Conservation (phyloP, 2,888 invertebrate species). For the Hoplodrina ambigua region DNA sequence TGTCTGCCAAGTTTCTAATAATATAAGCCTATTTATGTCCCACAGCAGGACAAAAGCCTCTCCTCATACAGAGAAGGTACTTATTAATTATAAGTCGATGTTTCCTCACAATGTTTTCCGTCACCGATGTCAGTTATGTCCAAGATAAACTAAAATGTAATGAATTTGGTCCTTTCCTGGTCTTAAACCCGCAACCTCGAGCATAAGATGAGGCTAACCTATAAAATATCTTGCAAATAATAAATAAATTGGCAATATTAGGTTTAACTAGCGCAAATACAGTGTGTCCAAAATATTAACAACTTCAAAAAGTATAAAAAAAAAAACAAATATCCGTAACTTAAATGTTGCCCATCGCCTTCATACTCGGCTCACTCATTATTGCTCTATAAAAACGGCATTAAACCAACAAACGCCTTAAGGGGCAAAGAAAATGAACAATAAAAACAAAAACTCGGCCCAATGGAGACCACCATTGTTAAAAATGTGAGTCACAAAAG, state of each 20-base stretch:
- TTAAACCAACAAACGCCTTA: constrained; percentile 34
- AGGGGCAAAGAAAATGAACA: constrained; percentile 51
- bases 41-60: no score
- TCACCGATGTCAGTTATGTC: no score
- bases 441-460: constrained; percentile 41
- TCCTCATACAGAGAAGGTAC: no score
- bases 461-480: constrained; percentile 57
- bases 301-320: neutral
- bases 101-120: no score
- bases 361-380: constrained; percentile 11
- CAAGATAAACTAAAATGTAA: no score
- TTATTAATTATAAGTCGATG: no score
- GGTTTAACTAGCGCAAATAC: neutral
- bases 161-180: no score
- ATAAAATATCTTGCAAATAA: neutral
- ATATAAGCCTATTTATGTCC: no score
- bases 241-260: neutral
- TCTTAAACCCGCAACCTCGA: no score
- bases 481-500: constrained; percentile 54
- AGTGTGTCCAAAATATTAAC: neutral
- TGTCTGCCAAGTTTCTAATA: no score
- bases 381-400: constrained; percentile 34
- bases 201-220: no score
- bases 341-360: neutral
- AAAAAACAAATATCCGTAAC: neutral